phyloP scores from a whole-genome alignment of 2,797 vertebrate genomes.

The Meda fulgida region DNA sequence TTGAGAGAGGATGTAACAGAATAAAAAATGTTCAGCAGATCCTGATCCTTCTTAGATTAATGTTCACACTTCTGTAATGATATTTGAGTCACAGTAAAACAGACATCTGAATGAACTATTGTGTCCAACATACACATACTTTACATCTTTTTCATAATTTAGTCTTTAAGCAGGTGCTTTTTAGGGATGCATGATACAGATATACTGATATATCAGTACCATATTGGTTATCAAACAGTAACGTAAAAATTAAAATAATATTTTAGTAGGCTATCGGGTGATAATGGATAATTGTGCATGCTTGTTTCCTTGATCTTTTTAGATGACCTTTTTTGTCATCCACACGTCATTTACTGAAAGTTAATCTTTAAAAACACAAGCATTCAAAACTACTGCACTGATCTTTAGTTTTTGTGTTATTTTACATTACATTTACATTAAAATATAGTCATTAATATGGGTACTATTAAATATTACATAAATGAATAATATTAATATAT shows the following conservation, averaged over 20 bases:
- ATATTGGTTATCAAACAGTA: neutral
- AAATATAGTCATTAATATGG: neutral
- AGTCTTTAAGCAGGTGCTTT: neutral
- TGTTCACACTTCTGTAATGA: conserved; percentile 22
- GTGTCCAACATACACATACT: neutral
- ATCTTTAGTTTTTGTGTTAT: neutral
- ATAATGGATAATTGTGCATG: neutral
- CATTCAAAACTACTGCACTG: neutral
- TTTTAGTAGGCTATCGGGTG: neutral
- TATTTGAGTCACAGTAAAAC: neutral
- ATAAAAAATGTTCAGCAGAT: conserved; percentile 26
- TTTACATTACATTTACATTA: no score
- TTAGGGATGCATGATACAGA: neutral
- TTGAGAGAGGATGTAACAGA: conserved; percentile 40
- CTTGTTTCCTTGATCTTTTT: neutral
- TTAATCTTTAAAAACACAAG: neutral
- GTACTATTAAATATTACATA: neutral
- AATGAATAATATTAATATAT: neutral
- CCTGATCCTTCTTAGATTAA: neutral
- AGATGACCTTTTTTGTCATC: neutral
- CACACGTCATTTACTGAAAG: neutral
- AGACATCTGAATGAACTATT: neutral
- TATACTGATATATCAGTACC: neutral
- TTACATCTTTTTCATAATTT: neutral
- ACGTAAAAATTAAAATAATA: neutral